These are phyloP conservation scores for Rhopalosiphum padi DNA, from an alignment of 1,140 invertebrate species.

Conservation along the genomic window DNA sequence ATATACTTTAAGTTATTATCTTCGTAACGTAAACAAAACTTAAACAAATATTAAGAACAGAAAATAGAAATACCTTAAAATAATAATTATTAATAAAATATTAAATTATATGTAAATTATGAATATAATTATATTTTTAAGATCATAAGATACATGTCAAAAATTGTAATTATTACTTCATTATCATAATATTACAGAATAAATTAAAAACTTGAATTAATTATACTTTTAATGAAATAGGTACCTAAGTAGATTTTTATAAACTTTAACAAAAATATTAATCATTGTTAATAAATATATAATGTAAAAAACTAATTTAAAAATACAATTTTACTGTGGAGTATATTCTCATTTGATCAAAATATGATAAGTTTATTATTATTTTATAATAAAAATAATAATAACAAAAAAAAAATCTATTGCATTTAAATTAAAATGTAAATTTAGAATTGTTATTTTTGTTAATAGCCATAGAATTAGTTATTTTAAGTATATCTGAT, in stretches of 20 bases:
- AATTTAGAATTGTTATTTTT: neutral
- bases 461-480: neutral
- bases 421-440: constrained; percentile 19
- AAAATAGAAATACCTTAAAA: too few relatives aligned
- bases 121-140: neutral
- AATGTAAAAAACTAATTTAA: neutral
- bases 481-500: neutral
- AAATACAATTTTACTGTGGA: neutral
- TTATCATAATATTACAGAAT: neutral
- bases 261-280: neutral
- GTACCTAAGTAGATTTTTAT: neutral
- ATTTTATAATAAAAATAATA: neutral
- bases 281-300: neutral
- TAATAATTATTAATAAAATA: neutral
- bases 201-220: constrained; percentile 2
- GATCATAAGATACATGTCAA: neutral
- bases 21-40: neutral
- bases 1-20: neutral
- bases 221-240: neutral
- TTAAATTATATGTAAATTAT: neutral
- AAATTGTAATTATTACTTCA: neutral
- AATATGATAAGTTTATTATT: neutral
- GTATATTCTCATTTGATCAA: neutral
- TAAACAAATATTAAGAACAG: neutral
- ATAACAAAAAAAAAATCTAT: neutral